phyloP scores from a whole-genome alignment of 2,113 vertebrate genomes.

The Manacus vitellinus region DNA sequence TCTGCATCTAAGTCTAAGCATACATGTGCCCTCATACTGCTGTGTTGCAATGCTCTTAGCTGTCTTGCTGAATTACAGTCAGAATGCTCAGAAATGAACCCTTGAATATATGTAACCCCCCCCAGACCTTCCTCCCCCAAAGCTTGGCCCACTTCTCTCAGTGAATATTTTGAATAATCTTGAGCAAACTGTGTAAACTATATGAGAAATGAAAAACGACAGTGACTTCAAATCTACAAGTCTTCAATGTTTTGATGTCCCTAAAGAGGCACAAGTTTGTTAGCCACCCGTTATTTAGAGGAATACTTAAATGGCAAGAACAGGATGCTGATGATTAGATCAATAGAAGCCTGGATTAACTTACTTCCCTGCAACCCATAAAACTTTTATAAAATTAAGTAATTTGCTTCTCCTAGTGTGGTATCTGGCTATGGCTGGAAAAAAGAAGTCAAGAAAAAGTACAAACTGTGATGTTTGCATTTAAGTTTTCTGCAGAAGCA shows the following conservation, averaged over 20 bases:
- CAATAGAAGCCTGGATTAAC: neutral
- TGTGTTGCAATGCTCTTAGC: neutral
- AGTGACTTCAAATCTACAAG: neutral
- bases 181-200: neutral
- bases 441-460: neutral
- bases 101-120: neutral
- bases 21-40: neutral
- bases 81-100: constrained; percentile 14
- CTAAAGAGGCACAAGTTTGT: neutral
- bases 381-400: neutral
- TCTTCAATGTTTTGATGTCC: neutral
- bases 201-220: neutral
- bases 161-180: constrained; percentile 1
- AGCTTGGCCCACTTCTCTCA: neutral
- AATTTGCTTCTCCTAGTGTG: neutral
- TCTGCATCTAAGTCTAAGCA: neutral
- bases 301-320: neutral
- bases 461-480: neutral
- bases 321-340: neutral
- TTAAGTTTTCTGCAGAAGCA: neutral
- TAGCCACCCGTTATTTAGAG: neutral
- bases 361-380: neutral
- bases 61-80: constrained; percentile 26
- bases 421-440: neutral
- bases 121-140: rapidly evolving